These are phyloP conservation scores for Beris chalybata DNA, from an alignment of 2,888 invertebrate species.

Conservation along the genomic window DNA sequence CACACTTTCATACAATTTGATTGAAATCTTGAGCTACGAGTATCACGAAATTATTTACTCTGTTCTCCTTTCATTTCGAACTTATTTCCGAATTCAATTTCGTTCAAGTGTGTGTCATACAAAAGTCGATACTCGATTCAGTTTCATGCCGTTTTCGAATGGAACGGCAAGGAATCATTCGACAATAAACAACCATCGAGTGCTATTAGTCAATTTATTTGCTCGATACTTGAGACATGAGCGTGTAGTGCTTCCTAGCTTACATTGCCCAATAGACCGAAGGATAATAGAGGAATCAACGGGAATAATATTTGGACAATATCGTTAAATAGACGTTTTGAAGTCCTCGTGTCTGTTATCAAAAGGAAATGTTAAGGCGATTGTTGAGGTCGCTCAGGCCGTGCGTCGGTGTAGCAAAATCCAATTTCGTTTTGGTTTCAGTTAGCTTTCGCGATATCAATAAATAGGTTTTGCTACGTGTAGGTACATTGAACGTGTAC, in stretches of 20 bases:
- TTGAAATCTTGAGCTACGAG: not conserved
- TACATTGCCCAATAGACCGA: constrained; percentile 11
- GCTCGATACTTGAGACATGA: constrained; percentile 28
- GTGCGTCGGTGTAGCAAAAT: too few species aligned
- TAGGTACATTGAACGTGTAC: too few species aligned
- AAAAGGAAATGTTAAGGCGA: not conserved
- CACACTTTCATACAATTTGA: too few species aligned
- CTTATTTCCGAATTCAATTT: constrained; percentile 34
- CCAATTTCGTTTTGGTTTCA: too few species aligned
- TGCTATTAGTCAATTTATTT: constrained; percentile 34
- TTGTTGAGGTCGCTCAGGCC: too few species aligned
- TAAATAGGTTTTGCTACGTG: too few species aligned
- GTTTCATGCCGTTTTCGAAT: constrained; percentile 19
- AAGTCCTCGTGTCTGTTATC: constrained; percentile 14
- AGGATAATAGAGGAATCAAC: constrained; percentile 31
- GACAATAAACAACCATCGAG: constrained; percentile 32
- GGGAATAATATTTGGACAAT: constrained; percentile 31
- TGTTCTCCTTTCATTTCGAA: constrained; percentile 25
- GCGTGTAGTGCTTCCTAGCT: constrained; percentile 16
- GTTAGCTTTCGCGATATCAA: too few species aligned
- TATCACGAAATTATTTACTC: constrained; percentile 22
- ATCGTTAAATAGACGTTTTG: constrained; percentile 29
- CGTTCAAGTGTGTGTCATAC: constrained; percentile 24
- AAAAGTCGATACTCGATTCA: constrained; percentile 23
- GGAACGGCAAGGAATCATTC: constrained; percentile 28